Evolutionary conservation across 2,797 vertebrate species (phyloP), one percentile per base, ranked within the genome.

Genomic region (Eupleurogrammus muticus): DNA sequence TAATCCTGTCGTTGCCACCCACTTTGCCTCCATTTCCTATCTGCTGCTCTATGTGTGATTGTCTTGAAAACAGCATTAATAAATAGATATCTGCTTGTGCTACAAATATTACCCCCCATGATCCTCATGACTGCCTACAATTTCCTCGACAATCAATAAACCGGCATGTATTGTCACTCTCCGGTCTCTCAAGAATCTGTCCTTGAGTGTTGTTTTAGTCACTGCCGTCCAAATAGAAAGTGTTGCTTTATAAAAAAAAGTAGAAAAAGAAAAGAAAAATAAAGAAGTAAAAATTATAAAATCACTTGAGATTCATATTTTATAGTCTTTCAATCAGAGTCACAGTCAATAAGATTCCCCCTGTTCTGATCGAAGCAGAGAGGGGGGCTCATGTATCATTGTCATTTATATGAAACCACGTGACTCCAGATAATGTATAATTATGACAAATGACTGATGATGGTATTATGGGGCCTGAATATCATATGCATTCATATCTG

Each of bases 401-500:
- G 81, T 85, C 81, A 85, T 87, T 82, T 83, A 69, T 69, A 48
- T 83, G 65, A 74, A 66, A 69, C 70, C 77, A 66, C 16, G 62
- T 86, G 86, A 88, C 84, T 75, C 77, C 63, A 70, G 81, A 88
- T 86, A 81, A 90, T 53, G 75, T 73, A 87, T 92, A 93, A 93
- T 92, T 92, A 92, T 93, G 89, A 86, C 84, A 90, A 89, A 93
- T 93, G 91, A 92, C 82, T 87, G 87, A 92, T 90, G 89, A 83
- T 35, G 76, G 70, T 48, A 83, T 90, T 77, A 79, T 59, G 66
- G 55, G 81, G 75, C 44, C 74, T 73, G 82, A 79, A 86, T 88
- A 88, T 86, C 70, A 71, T 76, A 86, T 83, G 81, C 57, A 71
- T 85, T 87, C 82, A 76, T 76, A 80, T 87, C 66, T 73, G 55